Percentiles rank a stretch among this genome's conserved stretches.
Evolutionary conservation across 2,113 vertebrate species (phyloP).

Genomic region (Ancistrus triradiatus): DNA sequence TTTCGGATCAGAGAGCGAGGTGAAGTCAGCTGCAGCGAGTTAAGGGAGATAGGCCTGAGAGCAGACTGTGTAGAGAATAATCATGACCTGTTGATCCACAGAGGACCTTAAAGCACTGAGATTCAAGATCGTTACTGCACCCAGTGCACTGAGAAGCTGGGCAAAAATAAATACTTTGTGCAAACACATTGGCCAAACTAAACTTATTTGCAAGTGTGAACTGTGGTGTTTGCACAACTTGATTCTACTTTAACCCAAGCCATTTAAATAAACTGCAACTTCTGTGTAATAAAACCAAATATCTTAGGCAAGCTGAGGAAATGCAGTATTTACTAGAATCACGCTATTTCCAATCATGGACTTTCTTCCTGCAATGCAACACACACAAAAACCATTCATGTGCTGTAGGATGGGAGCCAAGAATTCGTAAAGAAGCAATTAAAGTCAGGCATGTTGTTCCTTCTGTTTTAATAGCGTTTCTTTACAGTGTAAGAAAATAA

Average conservation of each 20-base stretch:
- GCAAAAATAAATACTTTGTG: constrained; percentile 7
- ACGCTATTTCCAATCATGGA: too few relatives aligned
- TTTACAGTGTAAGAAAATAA: too few relatives aligned
- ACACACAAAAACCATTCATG: too few relatives aligned
- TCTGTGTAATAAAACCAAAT: neutral
- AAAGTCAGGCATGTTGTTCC: too few relatives aligned
- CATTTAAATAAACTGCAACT: neutral
- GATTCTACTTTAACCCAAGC: neutral
- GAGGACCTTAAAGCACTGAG: neutral
- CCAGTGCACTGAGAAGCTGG: neutral
- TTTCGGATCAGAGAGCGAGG: constrained; percentile 11
- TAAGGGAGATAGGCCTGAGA: constrained; percentile 32
- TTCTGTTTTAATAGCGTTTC: too few relatives aligned
- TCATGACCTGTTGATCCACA: neutral
- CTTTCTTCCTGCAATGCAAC: too few relatives aligned
- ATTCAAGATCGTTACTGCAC: neutral
- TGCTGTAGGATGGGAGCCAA: too few relatives aligned
- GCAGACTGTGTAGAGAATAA: constrained; percentile 5
- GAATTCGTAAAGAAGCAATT: too few relatives aligned
- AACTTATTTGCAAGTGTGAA: neutral
- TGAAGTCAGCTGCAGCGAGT: constrained; percentile 17
- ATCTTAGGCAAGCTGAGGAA: too few relatives aligned
- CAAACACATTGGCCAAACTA: neutral
- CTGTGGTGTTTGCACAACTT: neutral
- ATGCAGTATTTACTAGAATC: too few relatives aligned